Conservation (phyloP, 2,888 invertebrate genomes). For the Sesia bembeciformis region DNA sequence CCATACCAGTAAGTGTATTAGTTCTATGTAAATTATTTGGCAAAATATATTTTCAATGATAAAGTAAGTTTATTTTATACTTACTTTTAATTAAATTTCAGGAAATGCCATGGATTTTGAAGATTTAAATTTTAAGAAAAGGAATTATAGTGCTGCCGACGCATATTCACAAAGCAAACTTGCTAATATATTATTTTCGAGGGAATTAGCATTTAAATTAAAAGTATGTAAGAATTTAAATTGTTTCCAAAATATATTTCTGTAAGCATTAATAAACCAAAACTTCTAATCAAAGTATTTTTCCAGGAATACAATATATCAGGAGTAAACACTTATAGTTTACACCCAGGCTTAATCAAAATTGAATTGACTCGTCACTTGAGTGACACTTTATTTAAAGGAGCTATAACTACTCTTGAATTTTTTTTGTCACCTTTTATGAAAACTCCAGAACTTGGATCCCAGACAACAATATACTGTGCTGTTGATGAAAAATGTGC, state of each 20-base stretch:
- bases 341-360: constrained; percentile 83
- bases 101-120: constrained; percentile 75
- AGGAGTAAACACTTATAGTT: constrained; percentile 78
- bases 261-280: too few relatives aligned
- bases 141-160: constrained; percentile 75
- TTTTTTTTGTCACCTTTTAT: constrained; percentile 53
- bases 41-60: not conserved
- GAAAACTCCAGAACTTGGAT: constrained; percentile 78
- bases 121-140: constrained; percentile 81
- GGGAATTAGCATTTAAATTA: constrained; percentile 77
- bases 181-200: constrained; percentile 86
- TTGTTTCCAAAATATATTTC: too few relatives aligned
- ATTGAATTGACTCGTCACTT: constrained; percentile 83
- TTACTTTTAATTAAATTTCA: constrained; percentile 18
- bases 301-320: constrained; percentile 50
- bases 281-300: constrained; percentile 1
- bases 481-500: constrained; percentile 78
- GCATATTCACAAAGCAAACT: constrained; percentile 89
- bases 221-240: constrained; percentile 45
- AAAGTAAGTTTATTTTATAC: too few relatives aligned
- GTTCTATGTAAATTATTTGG: not conserved
- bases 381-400: constrained; percentile 61
- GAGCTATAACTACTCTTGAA: constrained; percentile 48
- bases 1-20: constrained; percentile 38
- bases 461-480: constrained; percentile 84